These are phyloP conservation scores for Cyphomyrus discorhynchus DNA, from an alignment of 2,113 vertebrate genomes.

Conservation along the genomic window DNA sequence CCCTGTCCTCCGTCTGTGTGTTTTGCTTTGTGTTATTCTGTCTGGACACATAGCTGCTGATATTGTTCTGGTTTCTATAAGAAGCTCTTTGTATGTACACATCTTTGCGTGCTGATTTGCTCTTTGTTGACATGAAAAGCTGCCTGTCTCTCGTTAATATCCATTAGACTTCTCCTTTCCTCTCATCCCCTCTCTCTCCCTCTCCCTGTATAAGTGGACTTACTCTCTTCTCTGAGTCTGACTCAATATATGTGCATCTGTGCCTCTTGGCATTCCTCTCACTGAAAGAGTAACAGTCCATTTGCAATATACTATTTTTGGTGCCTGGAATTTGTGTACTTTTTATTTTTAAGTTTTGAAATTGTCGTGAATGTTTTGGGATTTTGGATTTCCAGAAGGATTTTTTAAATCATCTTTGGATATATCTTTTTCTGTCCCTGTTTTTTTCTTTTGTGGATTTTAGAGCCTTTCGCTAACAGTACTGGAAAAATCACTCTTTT, in stretches of 20 bases:
- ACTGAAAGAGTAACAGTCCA: constrained; percentile 23
- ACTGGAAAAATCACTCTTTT: background rate
- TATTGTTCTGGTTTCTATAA: constrained; percentile 40
- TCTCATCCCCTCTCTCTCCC: constrained; percentile 5
- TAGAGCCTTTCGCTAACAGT: background rate
- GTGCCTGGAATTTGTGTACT: background rate
- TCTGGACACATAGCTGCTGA: constrained; percentile 26
- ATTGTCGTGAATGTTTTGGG: background rate
- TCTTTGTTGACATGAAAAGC: constrained; percentile 38
- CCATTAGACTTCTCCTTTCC: constrained; percentile 25
- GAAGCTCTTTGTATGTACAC: constrained; percentile 46
- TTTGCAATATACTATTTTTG: constrained; percentile 17
- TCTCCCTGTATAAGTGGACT: constrained; percentile 37
- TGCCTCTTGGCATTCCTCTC: constrained; percentile 28
- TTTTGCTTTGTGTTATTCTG: constrained; percentile 25
- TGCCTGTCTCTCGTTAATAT: constrained; percentile 31
- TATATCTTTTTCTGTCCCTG: background rate
- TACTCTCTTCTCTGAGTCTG: constrained; percentile 28
- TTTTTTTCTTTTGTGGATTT: background rate
- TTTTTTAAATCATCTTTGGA: background rate
- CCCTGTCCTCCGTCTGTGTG: constrained; percentile 17
- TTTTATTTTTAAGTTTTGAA: constrained; percentile 23
- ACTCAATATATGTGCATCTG: constrained; percentile 39
- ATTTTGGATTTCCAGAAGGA: constrained; percentile 1
- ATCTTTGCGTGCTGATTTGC: constrained; percentile 38